A percentile compares a stretch with the other conserved stretches of the same genome.
Evolutionary conservation across 2,113 vertebrate species (phyloP).

Genomic region (Rhinichthys klamathensis): DNA sequence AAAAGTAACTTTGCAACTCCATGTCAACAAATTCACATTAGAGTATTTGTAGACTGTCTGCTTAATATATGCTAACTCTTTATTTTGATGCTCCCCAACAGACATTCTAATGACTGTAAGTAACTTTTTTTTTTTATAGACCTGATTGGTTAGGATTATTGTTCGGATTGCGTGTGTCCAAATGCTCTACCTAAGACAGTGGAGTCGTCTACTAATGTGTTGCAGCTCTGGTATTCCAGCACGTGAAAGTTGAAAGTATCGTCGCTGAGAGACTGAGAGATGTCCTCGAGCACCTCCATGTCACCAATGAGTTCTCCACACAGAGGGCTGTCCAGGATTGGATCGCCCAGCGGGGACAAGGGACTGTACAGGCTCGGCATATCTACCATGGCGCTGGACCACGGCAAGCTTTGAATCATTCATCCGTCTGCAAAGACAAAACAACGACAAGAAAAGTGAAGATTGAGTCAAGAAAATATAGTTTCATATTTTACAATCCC

Average conservation of each 20-base stretch:
- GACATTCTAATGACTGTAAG: too few species aligned
- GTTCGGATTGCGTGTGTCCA: background rate
- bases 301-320: constrained; percentile 85
- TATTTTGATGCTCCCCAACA: too few species aligned
- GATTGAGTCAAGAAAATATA: background rate
- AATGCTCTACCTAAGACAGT: constrained; percentile 77
- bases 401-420: constrained; percentile 63
- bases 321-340: constrained; percentile 84
- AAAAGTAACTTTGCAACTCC: too few species aligned
- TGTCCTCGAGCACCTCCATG: constrained; percentile 84
- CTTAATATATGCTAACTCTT: too few species aligned
- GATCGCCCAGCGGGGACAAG: constrained; percentile 82
- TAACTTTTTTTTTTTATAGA: background rate
- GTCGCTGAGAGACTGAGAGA: constrained; percentile 82
- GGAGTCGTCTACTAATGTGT: constrained; percentile 82
- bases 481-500: background rate
- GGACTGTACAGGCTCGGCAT: constrained; percentile 80
- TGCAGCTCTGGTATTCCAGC: constrained; percentile 82
- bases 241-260: constrained; percentile 82
- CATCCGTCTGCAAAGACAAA: constrained; percentile 65
- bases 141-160: background rate
- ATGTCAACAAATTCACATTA: too few species aligned
- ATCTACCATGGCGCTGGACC: constrained; percentile 82
- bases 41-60: too few species aligned
- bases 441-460: background rate